Evolutionary conservation across 2,888 invertebrate species (phyloP), one percentile per base, ranked within the genome.

Genomic region (Drosophila mettleri): DNA sequence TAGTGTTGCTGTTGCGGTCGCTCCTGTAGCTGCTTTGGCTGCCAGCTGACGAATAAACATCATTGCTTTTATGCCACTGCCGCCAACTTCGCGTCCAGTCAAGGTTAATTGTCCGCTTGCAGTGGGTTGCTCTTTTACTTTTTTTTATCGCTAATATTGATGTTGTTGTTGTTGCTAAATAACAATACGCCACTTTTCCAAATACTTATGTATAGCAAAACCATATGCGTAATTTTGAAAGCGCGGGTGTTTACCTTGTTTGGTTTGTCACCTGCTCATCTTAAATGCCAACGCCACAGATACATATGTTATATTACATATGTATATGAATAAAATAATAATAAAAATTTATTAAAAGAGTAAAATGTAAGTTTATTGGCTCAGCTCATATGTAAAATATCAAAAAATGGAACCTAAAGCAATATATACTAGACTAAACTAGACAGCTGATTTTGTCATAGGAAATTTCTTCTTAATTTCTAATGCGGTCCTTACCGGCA

Each of bases 21-120:
- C 43, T 54, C 45, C 18, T 52, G 36, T 10, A 29, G 55, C 34
- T 64, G 48, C 45, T 38, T 24, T 67, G 38, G 46, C 22, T 24
- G 41, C 73, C 80, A 75, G 71, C 83, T 86, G 83, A 81, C 68
- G 80, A 75, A 82, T 75, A 80, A 82, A 75, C 74, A 61, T 74
- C 67, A 71, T 39, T 61, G 65, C 65, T 67, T 49, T 57, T 61
- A 27, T 63, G 63, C 48, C 69, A 69, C 60, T 61, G 72, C 77
- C 87, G 88, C 87, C 88, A 88, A 88, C 88, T 89, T 78, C 78
- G 71, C 77, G 85, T 78, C 80, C 78, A 83, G 84, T 80, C 88
- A 88, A 88, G 88, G 88, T 88, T 88, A 88, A 84, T 83, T 77
- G 78, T 70, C 29, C 83, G 54, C 54, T 64, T 76, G 78, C 75